A percentile compares a stretch with the other conserved stretches of the same genome.
Evolutionary conservation across 2,888 invertebrate species (phyloP).

Genomic region (Lapara coniferarum): DNA sequence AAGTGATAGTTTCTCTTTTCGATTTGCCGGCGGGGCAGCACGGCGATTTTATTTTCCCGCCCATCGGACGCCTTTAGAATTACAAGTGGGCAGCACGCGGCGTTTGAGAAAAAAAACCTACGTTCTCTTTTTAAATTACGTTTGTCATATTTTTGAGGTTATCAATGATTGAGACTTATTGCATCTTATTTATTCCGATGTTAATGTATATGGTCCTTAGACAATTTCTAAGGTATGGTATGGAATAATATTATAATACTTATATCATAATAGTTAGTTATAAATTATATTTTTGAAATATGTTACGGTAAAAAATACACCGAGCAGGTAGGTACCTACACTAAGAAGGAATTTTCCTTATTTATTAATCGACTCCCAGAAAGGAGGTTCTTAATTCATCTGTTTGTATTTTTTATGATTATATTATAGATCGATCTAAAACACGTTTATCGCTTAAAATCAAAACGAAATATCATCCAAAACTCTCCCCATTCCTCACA

Average conservation of each 20-base stretch:
- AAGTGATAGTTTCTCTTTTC: constrained; percentile 72
- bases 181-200: no score
- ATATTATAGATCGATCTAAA: no score
- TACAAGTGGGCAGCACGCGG: constrained; percentile 31
- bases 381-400: background rate
- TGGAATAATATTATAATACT: no score
- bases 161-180: background rate
- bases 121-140: constrained; percentile 3
- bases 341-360: no score
- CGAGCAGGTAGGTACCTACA: no score
- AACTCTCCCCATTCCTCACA: background rate
- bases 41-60: constrained; percentile 58
- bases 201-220: no score
- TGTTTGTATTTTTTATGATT: no score
- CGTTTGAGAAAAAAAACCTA: background rate
- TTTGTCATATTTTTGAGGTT: background rate
- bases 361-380: no score
- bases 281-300: no score
- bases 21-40: constrained; percentile 67
- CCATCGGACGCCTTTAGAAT: constrained; percentile 44
- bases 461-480: background rate
- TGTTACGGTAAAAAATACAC: no score
- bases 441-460: background rate
- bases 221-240: no score
- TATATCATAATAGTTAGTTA: no score